Percentiles rank a stretch among this genome's conserved stretches.
Conservation (phyloP, 2,797 vertebrate species). For the Hylomyscus alleni region DNA sequence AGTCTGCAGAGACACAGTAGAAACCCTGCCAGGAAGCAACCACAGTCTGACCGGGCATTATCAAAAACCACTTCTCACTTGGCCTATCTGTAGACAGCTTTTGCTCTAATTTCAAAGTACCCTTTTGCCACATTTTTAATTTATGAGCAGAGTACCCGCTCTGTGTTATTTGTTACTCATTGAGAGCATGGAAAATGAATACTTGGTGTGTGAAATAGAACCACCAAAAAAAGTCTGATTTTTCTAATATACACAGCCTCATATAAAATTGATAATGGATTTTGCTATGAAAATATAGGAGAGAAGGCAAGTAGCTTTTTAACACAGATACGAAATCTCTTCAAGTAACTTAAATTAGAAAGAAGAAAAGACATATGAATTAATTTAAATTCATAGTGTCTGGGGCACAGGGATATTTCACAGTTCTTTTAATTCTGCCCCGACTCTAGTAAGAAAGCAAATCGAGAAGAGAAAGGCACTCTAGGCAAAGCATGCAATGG, state of each 20-base stretch:
- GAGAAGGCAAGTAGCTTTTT: not conserved
- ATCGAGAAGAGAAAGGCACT: not conserved
- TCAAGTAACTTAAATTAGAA: constrained; percentile 5
- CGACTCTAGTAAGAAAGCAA: not conserved
- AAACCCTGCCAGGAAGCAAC: fast-evolving
- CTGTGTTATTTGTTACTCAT: not conserved
- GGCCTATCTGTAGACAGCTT: not conserved
- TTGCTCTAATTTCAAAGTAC: not conserved
- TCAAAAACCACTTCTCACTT: not conserved
- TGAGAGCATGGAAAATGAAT: not conserved
- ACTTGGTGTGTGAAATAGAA: not conserved
- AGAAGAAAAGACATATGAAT: not conserved
- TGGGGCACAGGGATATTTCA: not conserved
- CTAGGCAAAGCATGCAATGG: not conserved
- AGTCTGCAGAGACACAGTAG: not conserved
- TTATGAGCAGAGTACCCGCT: not conserved
- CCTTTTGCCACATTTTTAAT: not conserved
- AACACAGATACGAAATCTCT: not conserved
- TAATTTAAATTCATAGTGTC: constrained; percentile 6
- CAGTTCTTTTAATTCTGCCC: not conserved
- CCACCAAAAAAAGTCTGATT: not conserved
- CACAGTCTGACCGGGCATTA: not conserved
- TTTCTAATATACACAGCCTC: not conserved
- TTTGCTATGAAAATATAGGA: not conserved
- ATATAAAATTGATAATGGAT: not conserved